Evolutionary conservation across 1,140 invertebrate species (phyloP), one percentile per base, ranked within the genome.

Genomic region (Neodiprion lecontei): DNA sequence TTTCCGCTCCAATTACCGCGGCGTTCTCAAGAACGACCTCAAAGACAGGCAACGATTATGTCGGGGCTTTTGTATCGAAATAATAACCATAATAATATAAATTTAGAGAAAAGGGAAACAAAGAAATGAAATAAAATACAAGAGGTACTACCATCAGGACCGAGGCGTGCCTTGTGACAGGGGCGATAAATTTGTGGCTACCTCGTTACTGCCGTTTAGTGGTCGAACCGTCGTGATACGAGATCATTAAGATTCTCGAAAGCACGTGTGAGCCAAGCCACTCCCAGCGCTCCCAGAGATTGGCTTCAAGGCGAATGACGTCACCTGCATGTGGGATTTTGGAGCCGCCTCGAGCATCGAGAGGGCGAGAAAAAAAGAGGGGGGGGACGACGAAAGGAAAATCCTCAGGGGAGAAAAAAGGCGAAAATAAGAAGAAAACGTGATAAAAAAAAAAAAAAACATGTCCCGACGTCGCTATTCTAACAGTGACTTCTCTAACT

Each of bases 211-310:
- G 81, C 72, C 83, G 79, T 84, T 84, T 85, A 79, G 73, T 72
- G 21, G 48, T 47, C 70, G 49, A 49, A 50, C 65, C 49, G 53
- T 11, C 68, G 68, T 76, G 72, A 77, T 82, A 81, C 79, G 82
- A 83, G 78, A 86, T 86, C 79, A 84, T 85, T 84, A 84, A 79
- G 75, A 75, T 83, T 74, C 77, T 76, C 76, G 76, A 78, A 77
- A 81, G 75, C 81, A 83, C 76, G 77, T 80, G 81, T 77, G 78
- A 85, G 85, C 85, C 85, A 87, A 86, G 86, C 79, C 77, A 80
- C 86, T 85, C 86, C 85, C 85, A 82, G 74, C 61, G 53, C 73
- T 69, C 66, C 65, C 61, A 71, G 75, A 67, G 75, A 83, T 83
- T 83, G 82, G 75, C 72, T 78, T 73, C 50, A 21, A 53, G 47